Conservation (phyloP, 2,888 invertebrate genomes). For the Anoncus sp. region DNA sequence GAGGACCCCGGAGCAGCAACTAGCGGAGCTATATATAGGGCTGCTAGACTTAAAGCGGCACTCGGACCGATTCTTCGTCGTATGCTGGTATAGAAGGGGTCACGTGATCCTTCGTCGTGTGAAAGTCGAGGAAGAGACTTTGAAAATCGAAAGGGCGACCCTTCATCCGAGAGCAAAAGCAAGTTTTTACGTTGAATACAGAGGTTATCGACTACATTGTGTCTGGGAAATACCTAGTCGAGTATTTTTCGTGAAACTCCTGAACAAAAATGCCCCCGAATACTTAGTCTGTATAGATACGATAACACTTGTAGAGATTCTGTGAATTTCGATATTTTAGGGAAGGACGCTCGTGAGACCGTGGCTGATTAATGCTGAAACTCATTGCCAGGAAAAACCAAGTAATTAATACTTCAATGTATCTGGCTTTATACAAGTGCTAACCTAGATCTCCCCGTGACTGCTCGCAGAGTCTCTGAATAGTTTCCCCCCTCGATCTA, state of each 20-base stretch:
- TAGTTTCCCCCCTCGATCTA: slow-evolving; percentile 18
- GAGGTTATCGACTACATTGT: slow-evolving; percentile 64
- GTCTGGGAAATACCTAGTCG: slow-evolving; percentile 63
- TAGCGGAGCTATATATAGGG: neutral
- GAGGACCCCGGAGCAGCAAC: slow-evolving; percentile 20
- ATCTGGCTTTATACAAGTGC: slow-evolving; percentile 18
- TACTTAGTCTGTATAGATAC: neutral
- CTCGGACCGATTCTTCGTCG: slow-evolving; percentile 42
- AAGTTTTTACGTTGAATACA: slow-evolving; percentile 7
- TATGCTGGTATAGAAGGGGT: slow-evolving; percentile 7
- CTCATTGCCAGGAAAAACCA: slow-evolving; percentile 11
- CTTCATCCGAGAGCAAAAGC: slow-evolving; percentile 55
- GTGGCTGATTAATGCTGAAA: slow-evolving; percentile 33
- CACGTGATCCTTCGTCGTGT: slow-evolving; percentile 19
- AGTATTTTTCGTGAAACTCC: slow-evolving; percentile 40
- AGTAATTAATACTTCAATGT: slow-evolving; percentile 25
- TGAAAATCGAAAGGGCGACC: slow-evolving; percentile 30
- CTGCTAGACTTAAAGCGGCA: slow-evolving; percentile 26
- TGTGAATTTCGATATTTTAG: slow-evolving; percentile 19
- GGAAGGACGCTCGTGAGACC: slow-evolving; percentile 5
- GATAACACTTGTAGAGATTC: neutral
- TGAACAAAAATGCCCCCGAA: neutral
- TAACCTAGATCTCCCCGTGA: neutral
- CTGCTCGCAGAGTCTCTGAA: slow-evolving; percentile 6
- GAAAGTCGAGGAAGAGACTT: slow-evolving; percentile 15